Conservation (phyloP, 2,113 vertebrate species). For the Lepidothrix coronata region DNA sequence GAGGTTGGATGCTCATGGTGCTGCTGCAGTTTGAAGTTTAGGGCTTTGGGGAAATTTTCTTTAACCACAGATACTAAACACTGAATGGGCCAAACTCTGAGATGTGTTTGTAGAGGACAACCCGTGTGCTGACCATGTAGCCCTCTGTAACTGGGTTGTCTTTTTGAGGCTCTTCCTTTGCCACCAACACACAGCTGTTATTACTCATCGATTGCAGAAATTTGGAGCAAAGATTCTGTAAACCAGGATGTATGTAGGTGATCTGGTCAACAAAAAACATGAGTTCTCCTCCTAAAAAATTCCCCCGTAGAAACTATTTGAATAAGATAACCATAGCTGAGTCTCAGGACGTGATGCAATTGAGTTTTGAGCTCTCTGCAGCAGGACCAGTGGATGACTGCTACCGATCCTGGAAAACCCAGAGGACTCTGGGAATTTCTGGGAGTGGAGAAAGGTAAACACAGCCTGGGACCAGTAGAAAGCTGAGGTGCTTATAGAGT, state of each 20-base stretch:
- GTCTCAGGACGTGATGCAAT: background rate
- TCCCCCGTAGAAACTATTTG: background rate
- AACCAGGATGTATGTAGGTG: slow-evolving; percentile 12
- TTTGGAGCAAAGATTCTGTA: background rate
- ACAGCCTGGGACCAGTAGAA: background rate
- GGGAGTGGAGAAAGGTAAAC: background rate
- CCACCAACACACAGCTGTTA: background rate
- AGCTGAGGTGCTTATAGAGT: background rate
- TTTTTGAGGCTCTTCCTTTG: background rate
- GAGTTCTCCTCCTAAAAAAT: background rate
- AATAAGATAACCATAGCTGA: background rate
- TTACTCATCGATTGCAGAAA: slow-evolving; percentile 11
- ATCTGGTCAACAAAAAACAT: background rate
- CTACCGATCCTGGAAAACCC: background rate
- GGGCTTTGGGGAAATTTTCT: background rate
- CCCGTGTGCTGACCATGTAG: background rate
- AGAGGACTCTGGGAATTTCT: background rate
- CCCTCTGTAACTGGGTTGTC: background rate
- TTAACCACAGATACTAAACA: background rate
- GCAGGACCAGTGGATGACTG: background rate
- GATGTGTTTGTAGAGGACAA: background rate
- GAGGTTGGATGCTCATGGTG: background rate
- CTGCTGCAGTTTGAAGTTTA: background rate
- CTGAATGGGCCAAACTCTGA: background rate
- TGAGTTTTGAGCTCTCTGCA: background rate